Percentiles rank a stretch among this genome's conserved stretches.
Conservation (phyloP, 2,888 invertebrate species). For the Scaptomyza tumidula region DNA sequence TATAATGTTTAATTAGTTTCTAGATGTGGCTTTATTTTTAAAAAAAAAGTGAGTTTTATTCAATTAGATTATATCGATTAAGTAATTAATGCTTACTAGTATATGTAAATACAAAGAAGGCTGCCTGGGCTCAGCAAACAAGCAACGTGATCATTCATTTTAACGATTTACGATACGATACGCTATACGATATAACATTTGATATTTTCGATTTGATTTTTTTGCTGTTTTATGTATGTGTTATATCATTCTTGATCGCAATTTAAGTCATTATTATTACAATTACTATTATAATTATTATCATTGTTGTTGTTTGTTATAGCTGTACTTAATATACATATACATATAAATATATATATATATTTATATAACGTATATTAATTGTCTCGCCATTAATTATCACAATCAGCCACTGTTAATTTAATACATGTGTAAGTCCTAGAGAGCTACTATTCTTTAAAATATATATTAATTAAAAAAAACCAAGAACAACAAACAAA, state of each 20-base stretch:
- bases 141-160: constrained; percentile 71
- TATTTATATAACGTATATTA: constrained; percentile 23
- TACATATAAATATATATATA: background rate
- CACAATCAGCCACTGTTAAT: constrained; percentile 72
- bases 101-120: constrained; percentile 71
- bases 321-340: constrained; percentile 67
- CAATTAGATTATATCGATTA: constrained; percentile 46
- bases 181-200: constrained; percentile 13
- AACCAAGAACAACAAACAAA: constrained; percentile 13
- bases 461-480: constrained; percentile 19
- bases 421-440: constrained; percentile 76
- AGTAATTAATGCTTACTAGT: constrained; percentile 46
- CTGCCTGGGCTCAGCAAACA: constrained; percentile 76
- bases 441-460: constrained; percentile 45
- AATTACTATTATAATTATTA: constrained; percentile 7
- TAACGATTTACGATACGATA: constrained; percentile 2
- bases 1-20: constrained; percentile 70
- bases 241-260: constrained; percentile 47
- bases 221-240: constrained; percentile 18
- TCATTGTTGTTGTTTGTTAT: constrained; percentile 77
- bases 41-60: constrained; percentile 27
- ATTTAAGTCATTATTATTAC: constrained; percentile 49
- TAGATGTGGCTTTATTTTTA: constrained; percentile 65
- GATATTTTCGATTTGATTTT: constrained; percentile 10
- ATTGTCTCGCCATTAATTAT: constrained; percentile 61